Evolutionary conservation across 2,888 invertebrate genomes (phyloP), one percentile per base, ranked within the genome.

Genomic region (Lucinisca nassula): DNA sequence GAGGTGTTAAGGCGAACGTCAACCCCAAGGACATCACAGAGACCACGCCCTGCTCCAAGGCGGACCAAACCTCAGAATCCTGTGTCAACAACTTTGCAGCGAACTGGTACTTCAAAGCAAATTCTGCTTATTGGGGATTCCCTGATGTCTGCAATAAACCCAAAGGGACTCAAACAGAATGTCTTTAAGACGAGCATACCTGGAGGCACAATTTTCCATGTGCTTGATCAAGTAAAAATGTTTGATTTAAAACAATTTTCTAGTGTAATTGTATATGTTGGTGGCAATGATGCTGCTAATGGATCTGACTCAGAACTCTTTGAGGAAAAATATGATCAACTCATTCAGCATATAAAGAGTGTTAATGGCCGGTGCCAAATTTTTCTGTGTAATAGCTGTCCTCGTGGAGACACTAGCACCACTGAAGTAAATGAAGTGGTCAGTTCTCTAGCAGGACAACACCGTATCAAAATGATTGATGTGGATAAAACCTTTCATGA

Each of bases 271-370:
- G n/a, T 72, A 12, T 37, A 72, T 37, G 37, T 37, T 72, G 72
- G 72, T 38, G 72, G 72, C 37, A 72, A 72, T 72, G 72, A 72
- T 40, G 72, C 72, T 37, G 61, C 61, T 12, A n/a, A 38, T 72
- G 72, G 40, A 10, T n/a, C 37, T 21, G 38, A 72, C 38, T n/a
- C 40, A 6, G 72, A 72, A 21, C 21, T 38, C 4, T 72, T 72
- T 70, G 70, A 70, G 70, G 70, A 27, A 10, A 32, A 21, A 24
- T 70, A 70, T 70, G 70, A 70, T 30, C 70, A 37, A 21, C 37
- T 70, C 6, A 70, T 70, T 24, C 32, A n/a, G n/a, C n/a, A 72
- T 6, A 72, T 72, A n/a, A 72, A 72, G 30, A 12, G 6, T 40
- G 38, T n/a, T 3, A 72, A 72, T 30, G 12, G 21, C 30, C 72